Evolutionary conservation across 2,888 invertebrate species (phyloP), one percentile per base, ranked within the genome.

Genomic region (Pasiphila rectangulata): DNA sequence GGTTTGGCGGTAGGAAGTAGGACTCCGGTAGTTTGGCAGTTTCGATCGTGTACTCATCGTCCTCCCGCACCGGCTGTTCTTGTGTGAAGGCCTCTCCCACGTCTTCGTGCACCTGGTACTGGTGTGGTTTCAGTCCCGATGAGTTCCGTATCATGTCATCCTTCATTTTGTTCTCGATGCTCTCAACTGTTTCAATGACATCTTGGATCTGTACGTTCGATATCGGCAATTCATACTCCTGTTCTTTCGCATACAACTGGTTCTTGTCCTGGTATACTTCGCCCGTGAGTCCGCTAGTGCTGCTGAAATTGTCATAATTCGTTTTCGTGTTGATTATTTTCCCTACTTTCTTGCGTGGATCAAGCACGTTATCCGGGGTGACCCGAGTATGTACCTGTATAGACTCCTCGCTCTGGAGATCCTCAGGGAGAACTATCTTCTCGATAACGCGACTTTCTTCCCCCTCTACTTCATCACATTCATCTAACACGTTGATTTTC

Each of bases 401-500:
- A 38, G 94, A 94, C 61, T 90, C 90, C 67, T 89, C 85, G 41
- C 76, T 76, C 10, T 67, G 69, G 42, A 83, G 71, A 54, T 85
- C 80, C 38, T 75, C 72, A 7, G 83, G 79, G 2, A 81, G 77
- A 1, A 36, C 44, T 21, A 85, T 64, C 3, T 75, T 75, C 56
- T 90, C 83, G 2, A 85, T 79, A 57, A 86, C 76, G 7, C 82
- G 85, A 61, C 88, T 90, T 39, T 90, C 89, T 65, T 91, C 91
- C 13, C 89, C 91, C 32, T 90, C 89, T 1, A 79, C 72, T 46
- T 74, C 78, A 57, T 95, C 94, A 69, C 96, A 97, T 32, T 91
- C 90, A 75, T 98, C 97, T 56, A 94, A 89, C 0, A 98, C 96
- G 77, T 96, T 94, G 64, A 98, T 98, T 85, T 96, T 97, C 96